These are phyloP conservation scores for Shinisaurus crocodilurus DNA, from an alignment of 2,113 vertebrate species.

Conservation along the genomic window DNA sequence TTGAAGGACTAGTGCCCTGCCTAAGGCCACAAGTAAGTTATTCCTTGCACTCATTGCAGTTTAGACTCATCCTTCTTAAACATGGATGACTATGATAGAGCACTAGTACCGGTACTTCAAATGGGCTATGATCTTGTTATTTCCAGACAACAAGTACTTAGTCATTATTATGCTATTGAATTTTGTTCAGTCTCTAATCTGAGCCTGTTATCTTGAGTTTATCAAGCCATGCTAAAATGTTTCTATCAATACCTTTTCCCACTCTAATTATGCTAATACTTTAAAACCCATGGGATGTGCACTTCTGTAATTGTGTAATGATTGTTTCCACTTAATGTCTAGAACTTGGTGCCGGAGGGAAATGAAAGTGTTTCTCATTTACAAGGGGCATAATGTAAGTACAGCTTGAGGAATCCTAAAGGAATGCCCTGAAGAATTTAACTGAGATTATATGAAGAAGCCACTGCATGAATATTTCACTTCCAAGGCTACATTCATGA, in stretches of 20 bases:
- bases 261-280: slow-evolving; percentile 32
- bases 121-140: too few relatives aligned
- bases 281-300: slow-evolving; percentile 31
- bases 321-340: slow-evolving; percentile 59
- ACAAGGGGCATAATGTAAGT: slow-evolving; percentile 46
- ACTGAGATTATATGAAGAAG: slow-evolving; percentile 51
- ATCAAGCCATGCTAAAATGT: not conserved
- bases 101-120: not conserved
- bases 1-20: too few relatives aligned
- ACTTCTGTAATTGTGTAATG: slow-evolving; percentile 53
- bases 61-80: too few relatives aligned
- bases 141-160: not conserved
- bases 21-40: too few relatives aligned
- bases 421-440: slow-evolving; percentile 52
- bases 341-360: slow-evolving; percentile 43
- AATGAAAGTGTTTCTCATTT: slow-evolving; percentile 57
- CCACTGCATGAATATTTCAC: slow-evolving; percentile 64
- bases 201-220: not conserved
- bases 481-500: slow-evolving; percentile 47
- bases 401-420: slow-evolving; percentile 43
- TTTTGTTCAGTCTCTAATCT: not conserved
- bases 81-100: too few relatives aligned
- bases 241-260: not conserved
- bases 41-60: too few relatives aligned
- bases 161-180: not conserved